Conservation (phyloP, 2,888 invertebrate species). For the Drosophila macrospina region DNA sequence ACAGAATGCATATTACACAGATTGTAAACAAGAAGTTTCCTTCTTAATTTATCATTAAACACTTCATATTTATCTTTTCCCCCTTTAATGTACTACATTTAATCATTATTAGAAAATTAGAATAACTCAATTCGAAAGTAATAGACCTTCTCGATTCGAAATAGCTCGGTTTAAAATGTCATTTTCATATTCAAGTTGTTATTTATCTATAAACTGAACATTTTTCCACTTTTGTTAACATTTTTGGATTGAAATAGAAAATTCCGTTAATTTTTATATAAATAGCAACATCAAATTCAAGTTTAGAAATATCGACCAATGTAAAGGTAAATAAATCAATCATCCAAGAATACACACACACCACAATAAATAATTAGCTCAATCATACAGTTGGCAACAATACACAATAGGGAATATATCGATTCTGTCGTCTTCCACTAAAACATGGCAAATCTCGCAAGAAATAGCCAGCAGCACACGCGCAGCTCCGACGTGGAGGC, state of each 20-base stretch:
- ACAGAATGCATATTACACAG: too few relatives aligned
- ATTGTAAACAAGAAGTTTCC: too few relatives aligned
- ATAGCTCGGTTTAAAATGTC: conserved; percentile 8
- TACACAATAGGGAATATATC: not conserved
- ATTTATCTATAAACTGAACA: conserved; percentile 14
- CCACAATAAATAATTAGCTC: not conserved
- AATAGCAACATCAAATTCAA: conserved; percentile 33
- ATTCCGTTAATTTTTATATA: conserved; percentile 27
- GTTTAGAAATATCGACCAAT: conserved; percentile 29
- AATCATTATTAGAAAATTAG: too few relatives aligned
- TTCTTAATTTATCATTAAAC: too few relatives aligned
- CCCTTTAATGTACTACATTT: too few relatives aligned
- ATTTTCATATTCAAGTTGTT: not conserved
- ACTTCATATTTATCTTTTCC: too few relatives aligned
- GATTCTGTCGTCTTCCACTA: not conserved
- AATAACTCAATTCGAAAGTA: not conserved
- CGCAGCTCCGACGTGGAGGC: conserved; percentile 93
- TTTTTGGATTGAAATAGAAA: conserved; percentile 35
- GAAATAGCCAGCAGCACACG: conserved; percentile 83
- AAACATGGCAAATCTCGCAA: conserved; percentile 62
- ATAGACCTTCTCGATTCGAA: not conserved
- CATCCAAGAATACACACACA: not conserved
- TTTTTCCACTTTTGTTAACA: conserved; percentile 34
- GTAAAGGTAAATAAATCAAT: conserved; percentile 24
- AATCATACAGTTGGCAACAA: not conserved